Evolutionary conservation across 2,797 vertebrate species (phyloP).

Genomic region (Psittacula echo): DNA sequence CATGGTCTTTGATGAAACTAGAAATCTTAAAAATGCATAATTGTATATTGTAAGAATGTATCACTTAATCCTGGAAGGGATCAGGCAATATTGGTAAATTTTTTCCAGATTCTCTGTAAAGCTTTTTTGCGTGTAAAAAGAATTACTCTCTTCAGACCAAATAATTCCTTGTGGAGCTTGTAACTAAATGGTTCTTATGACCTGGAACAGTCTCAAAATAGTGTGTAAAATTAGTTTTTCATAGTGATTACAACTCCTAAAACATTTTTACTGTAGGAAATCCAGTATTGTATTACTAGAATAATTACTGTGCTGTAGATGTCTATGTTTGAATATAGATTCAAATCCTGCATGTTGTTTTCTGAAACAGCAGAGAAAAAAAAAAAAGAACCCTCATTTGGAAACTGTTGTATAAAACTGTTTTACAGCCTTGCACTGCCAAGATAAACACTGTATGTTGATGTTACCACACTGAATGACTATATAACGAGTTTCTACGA

Average conservation of each 20-base stretch:
- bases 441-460: slow-evolving; percentile 1
- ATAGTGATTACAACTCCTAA: neutral
- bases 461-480: neutral
- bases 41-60: neutral
- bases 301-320: neutral
- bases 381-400: neutral
- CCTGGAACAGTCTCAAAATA: neutral
- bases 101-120: neutral
- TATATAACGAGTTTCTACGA: neutral
- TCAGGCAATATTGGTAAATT: neutral
- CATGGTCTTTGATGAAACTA: neutral
- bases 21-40: neutral
- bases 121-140: neutral
- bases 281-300: neutral
- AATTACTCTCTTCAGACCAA: neutral
- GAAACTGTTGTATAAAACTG: slow-evolving; percentile 31
- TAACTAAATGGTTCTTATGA: neutral
- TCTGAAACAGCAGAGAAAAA: slow-evolving; percentile 38
- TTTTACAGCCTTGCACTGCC: slow-evolving; percentile 18
- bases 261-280: neutral
- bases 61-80: neutral
- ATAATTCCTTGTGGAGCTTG: neutral
- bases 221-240: neutral
- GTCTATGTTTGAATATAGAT: neutral
- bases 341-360: neutral